Conservation (phyloP, 2,797 vertebrate genomes). For the Sebastes diaconus region DNA sequence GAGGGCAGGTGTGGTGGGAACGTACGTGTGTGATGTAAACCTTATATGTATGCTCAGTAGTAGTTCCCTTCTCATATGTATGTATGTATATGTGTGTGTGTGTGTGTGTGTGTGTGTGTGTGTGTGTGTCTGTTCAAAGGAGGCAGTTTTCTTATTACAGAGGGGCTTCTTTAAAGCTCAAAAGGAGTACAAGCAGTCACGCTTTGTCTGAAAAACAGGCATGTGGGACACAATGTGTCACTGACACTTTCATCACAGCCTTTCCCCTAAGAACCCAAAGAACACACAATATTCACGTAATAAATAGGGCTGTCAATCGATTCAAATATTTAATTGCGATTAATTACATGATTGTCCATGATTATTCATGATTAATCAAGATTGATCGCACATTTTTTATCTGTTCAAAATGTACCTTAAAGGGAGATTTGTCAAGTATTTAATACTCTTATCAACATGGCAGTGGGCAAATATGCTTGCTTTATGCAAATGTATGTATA, state of each 20-base stretch:
- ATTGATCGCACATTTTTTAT: too few species aligned
- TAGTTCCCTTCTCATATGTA: not conserved
- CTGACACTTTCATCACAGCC: not conserved
- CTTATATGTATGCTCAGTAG: not conserved
- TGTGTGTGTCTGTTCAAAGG: not conserved
- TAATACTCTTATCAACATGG: too few species aligned
- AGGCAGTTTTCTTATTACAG: constrained; percentile 37
- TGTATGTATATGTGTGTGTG: not conserved
- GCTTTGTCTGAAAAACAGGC: constrained; percentile 32
- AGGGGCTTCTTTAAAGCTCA: constrained; percentile 24
- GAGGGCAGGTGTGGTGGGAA: not conserved
- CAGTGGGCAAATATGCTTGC: too few species aligned
- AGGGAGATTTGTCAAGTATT: too few species aligned
- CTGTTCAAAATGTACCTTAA: too few species aligned
- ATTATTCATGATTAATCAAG: too few species aligned
- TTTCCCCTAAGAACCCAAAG: not conserved
- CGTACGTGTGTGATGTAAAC: not conserved
- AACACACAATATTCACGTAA: not conserved
- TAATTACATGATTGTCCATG: too few species aligned
- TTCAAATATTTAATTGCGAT: too few species aligned
- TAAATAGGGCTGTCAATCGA: too few species aligned
- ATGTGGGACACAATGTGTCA: not conserved
- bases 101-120: not conserved
- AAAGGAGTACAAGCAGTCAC: constrained; percentile 8
- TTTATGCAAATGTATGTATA: too few species aligned